Conservation (phyloP, 1,140 invertebrate species). For the Drosophila rhopaloa region DNA sequence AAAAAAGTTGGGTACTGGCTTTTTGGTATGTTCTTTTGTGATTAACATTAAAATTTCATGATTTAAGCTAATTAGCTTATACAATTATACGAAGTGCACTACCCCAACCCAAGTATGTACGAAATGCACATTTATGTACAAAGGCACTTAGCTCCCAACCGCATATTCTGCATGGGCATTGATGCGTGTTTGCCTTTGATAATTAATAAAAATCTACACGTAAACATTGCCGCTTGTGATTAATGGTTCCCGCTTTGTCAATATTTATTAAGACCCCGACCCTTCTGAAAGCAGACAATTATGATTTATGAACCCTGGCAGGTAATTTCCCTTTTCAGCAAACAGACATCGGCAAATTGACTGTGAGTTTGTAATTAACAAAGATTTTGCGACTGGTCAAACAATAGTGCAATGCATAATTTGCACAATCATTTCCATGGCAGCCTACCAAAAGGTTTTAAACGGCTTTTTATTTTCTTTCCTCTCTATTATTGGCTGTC, state of each 20-base stretch:
- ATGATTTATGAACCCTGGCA: conserved; percentile 63
- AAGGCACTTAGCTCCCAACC: not conserved
- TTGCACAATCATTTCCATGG: conserved; percentile 37
- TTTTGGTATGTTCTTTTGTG: no score
- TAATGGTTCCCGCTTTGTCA: conserved; percentile 57
- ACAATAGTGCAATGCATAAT: conserved; percentile 42
- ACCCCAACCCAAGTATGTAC: not conserved
- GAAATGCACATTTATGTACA: not conserved
- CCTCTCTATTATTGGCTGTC: conserved; percentile 25
- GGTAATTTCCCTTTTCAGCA: conserved; percentile 24
- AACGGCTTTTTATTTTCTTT: conserved; percentile 1
- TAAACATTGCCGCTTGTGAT: conserved; percentile 47
- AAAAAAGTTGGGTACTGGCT: no score
- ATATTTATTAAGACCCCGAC: conserved; percentile 54
- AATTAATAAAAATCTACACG: conserved; percentile 39
- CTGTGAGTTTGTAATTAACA: conserved; percentile 63
- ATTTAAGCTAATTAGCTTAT: no score
- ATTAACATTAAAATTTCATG: no score
- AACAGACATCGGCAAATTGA: conserved; percentile 48
- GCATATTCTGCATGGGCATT: not conserved
- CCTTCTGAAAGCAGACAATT: conserved; percentile 43
- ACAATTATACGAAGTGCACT: not conserved
- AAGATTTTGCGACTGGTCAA: conserved; percentile 33
- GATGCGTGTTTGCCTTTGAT: conserved; percentile 30
- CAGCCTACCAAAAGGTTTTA: conserved; percentile 11